Evolutionary conservation across 2,888 invertebrate genomes (phyloP), one percentile per base, ranked within the genome.

Genomic region (Yponomeuta plumbellus): DNA sequence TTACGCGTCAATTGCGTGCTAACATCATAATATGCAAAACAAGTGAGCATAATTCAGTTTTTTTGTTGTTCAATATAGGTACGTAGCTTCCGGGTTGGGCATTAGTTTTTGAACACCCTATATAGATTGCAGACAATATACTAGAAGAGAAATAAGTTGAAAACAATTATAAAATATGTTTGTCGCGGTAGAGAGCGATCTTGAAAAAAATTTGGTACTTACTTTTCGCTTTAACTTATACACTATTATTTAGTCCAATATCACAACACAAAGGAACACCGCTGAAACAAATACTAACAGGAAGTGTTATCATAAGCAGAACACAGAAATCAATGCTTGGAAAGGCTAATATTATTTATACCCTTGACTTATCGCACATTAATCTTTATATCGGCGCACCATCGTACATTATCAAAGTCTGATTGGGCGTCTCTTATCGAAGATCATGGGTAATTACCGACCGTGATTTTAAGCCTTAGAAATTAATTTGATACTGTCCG

Each of bases 271-370:
- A 52, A 52, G 13, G 1, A 52, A 52, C 44, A 52, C 44, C 44
- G 44, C 44, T 10, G 44, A 44, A 52, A 52, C 44, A 52, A 52
- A 52, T 52, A 52, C 44, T 52, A 52, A 59, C 39, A 62, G 62
- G 62, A 62, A 62, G 40, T 62, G 62, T 71, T 74, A 73, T 66
- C 69, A 66, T 58, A 62, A 66, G 67, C 34, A 57, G 40, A 2
- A 11, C 66, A 64, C 20, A 17, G 52, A 39, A 68, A 68, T 62
- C 34, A 39, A 62, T 62, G 62, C n/a, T 39, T 62, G 10, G n/a
- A 39, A 6, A 62, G 39, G 62, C 34, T 39, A 62, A 34, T 64
- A 64, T 64, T 64, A 64, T 64, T 64, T 52, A 64, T 56, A 64
- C 44, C 64, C 64, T 64, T 52, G 64, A 64, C 64, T 62, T 62